phyloP scores from a whole-genome alignment of 2,113 vertebrate species.

The Cacatua alba region DNA sequence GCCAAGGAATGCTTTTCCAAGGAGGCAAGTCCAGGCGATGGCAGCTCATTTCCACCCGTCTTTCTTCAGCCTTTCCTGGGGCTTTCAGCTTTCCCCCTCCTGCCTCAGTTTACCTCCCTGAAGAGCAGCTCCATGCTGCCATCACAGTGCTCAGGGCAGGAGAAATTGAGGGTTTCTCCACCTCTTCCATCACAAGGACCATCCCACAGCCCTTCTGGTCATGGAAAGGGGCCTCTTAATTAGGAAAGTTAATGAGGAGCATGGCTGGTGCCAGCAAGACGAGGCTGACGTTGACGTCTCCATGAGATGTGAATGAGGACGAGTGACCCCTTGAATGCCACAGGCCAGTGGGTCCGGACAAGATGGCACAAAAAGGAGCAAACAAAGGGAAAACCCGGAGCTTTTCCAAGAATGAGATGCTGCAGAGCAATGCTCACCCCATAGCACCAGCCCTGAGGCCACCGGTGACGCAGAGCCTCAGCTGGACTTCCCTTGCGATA shows the following conservation, averaged over 20 bases:
- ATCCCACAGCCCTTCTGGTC: background rate
- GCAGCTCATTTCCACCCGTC: background rate
- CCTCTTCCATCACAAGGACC: background rate
- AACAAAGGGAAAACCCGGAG: background rate
- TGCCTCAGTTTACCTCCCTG: background rate
- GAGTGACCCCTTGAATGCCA: background rate
- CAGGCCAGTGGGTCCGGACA: background rate
- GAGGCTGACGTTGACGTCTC: background rate
- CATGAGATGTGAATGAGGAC: background rate
- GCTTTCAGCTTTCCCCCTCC: background rate
- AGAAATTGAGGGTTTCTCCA: background rate
- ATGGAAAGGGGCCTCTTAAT: background rate
- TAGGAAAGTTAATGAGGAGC: conserved; percentile 16
- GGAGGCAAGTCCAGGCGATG: background rate
- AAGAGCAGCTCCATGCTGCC: background rate
- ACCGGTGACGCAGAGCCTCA: background rate
- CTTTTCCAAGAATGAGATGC: background rate
- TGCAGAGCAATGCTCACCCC: accelerated
- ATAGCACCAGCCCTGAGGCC: background rate
- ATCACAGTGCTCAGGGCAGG: accelerated
- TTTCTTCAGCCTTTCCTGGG: background rate
- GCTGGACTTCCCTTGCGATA: accelerated
- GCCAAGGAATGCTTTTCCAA: background rate
- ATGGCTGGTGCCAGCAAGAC: background rate
- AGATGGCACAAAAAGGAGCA: background rate